Evolutionary conservation across 2,797 vertebrate genomes (phyloP), one percentile per base, ranked within the genome.

Genomic region (Staurois parvus): DNA sequence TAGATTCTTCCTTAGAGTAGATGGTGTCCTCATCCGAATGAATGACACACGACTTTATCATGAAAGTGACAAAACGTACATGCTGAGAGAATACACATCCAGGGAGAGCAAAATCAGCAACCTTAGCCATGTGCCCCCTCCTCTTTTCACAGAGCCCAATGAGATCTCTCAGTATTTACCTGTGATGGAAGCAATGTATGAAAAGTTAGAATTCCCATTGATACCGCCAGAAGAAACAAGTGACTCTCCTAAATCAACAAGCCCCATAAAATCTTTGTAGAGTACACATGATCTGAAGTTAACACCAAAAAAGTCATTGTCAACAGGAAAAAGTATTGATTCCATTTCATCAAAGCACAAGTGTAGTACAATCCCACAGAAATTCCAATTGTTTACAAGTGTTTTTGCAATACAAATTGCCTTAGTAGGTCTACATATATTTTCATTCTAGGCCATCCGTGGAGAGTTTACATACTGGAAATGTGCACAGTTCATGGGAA

Each of bases 1-100:
- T 89, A 95, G 98, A 80, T 99, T 98, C 94, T 99, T 99, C 92
- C 87, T 99, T 87, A 93, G 98, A 88, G 98, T 99, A 77, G 98
- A 99, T 40, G 97, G 98, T 1, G 98, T 99, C 0, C 89, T 99
- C 85, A 98, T 99, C 85, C 93, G 98, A 88, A 97, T 98, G 91
- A 97, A 99, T 52, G 98, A 99, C 86, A 99, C 98, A 0, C 95
- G 98, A 59, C 92, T 99, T 69, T 96, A 97, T 90, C 96, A 99
- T 2, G 97, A 99, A 95, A 97, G 91, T 91, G 94, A 91, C 59
- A 32, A 28, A 0, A 66, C 83, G 64, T 76, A 72, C 34, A 79
- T 88, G 84, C 91, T 99, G 56, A 93, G 98, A 89, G 98, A 99
- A 91, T 99, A 98, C 92, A 99, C 96, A 32, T 97, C 95, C 15